Conservation (phyloP, 1,140 invertebrate species). For the Brachystomella parvula region DNA sequence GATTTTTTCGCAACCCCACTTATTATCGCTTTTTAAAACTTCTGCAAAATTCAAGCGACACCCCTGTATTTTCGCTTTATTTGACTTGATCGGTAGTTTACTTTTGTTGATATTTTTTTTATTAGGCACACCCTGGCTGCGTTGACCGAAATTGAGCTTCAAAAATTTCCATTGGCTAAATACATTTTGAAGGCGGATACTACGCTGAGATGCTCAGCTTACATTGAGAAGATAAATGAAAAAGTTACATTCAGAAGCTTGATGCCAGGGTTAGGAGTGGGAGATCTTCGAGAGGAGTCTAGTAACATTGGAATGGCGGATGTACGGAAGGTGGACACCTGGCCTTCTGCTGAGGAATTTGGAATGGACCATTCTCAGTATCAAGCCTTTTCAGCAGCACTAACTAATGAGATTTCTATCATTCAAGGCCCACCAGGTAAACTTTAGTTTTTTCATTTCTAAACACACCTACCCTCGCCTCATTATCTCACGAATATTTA, state of each 20-base stretch:
- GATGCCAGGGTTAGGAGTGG: not conserved
- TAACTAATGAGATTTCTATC: conserved; percentile 56
- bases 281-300: not conserved
- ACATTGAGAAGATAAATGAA: conserved; percentile 10
- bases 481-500: no score
- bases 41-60: no score
- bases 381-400: conserved; percentile 50
- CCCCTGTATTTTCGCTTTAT: no score
- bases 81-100: no score
- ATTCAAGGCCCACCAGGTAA: conserved; percentile 69
- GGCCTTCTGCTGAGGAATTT: conserved; percentile 45
- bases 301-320: not conserved
- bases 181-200: conserved; percentile 50
- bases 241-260: not conserved
- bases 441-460: not conserved
- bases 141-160: conserved; percentile 48
- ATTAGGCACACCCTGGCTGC: conserved; percentile 46
- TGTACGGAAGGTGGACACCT: conserved; percentile 25
- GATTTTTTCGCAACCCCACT: no score
- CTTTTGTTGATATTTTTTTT: no score
- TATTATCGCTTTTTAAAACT: no score
- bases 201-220: conserved; percentile 32
- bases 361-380: conserved; percentile 52
- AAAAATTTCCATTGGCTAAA: conserved; percentile 53
- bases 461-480: not conserved